These are phyloP conservation scores for Hemistola chrysoprasaria DNA, from an alignment of 2,888 invertebrate genomes.

Conservation along the genomic window DNA sequence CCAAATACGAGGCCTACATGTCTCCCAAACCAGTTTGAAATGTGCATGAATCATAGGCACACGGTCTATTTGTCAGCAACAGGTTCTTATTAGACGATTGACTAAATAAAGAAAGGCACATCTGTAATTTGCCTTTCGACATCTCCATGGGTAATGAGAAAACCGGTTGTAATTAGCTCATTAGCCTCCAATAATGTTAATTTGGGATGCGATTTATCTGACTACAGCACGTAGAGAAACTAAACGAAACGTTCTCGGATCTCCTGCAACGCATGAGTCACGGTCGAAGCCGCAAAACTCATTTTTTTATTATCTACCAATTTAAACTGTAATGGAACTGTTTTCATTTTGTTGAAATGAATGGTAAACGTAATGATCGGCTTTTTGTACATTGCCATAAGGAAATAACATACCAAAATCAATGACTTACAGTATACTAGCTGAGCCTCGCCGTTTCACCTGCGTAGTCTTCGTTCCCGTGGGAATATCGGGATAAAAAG, in stretches of 20 bases:
- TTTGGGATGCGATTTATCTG: slow-evolving; percentile 37
- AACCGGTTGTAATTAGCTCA: slow-evolving; percentile 17
- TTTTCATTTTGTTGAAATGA: slow-evolving; percentile 43
- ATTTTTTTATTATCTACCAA: slow-evolving; percentile 62
- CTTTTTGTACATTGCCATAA: slow-evolving; percentile 17
- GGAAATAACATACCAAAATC: no score
- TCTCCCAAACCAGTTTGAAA: slow-evolving; percentile 54
- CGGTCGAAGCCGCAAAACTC: slow-evolving; percentile 32
- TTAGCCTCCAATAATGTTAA: slow-evolving; percentile 15
- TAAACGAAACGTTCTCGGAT: slow-evolving; percentile 42
- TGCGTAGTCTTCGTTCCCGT: no score
- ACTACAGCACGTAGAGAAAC: slow-evolving; percentile 39
- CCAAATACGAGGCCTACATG: slow-evolving; percentile 41
- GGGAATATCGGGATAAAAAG: no score
- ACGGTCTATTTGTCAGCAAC: slow-evolving; percentile 38
- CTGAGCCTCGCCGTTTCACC: no score
- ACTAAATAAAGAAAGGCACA: slow-evolving; percentile 24
- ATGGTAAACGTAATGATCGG: slow-evolving; percentile 28
- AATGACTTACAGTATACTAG: no score
- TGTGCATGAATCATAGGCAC: slow-evolving; percentile 28
- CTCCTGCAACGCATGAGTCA: slow-evolving; percentile 57
- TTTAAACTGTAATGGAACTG: slow-evolving; percentile 59
- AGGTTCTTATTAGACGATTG: slow-evolving; percentile 38
- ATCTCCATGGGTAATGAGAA: slow-evolving; percentile 17
- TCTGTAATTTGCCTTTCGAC: slow-evolving; percentile 17